phyloP scores from a whole-genome alignment of 2,797 vertebrate species.

The Scomberomorus guttatus region DNA sequence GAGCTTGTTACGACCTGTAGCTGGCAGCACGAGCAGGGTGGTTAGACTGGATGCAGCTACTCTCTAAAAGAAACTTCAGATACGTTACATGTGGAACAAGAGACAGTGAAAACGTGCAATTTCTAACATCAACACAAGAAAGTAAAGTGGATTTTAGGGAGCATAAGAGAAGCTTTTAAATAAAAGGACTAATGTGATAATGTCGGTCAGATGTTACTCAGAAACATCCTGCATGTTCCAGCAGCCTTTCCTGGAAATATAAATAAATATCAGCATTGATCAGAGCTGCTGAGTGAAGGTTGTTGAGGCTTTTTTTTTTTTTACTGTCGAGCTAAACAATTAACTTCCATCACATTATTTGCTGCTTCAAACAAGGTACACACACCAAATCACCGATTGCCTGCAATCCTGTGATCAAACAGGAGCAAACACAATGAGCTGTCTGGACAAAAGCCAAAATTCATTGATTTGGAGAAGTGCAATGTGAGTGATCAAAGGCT shows the following conservation, averaged over 20 bases:
- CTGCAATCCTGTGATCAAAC: constrained; percentile 51
- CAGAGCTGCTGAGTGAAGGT: background rate
- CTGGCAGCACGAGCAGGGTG: too few species aligned
- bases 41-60: background rate
- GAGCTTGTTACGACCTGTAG: too few species aligned
- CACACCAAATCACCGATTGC: constrained; percentile 12
- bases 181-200: background rate
- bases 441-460: constrained; percentile 29
- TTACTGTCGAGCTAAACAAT: background rate
- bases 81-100: too few species aligned
- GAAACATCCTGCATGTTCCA: too few species aligned
- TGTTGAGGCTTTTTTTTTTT: too few species aligned
- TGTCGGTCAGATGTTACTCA: background rate
- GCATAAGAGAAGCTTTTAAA: background rate
- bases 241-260: background rate
- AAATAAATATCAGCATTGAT: background rate
- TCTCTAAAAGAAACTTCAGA: background rate
- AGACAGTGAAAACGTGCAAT: too few species aligned
- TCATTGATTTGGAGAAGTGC: constrained; percentile 39
- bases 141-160: background rate
- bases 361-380: background rate
- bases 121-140: too few species aligned
- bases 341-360: constrained; percentile 5
- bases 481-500: constrained; percentile 58
- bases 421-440: constrained; percentile 41